Base-by-base conservation (phyloP, 2,797 vertebrate species). In the Squalus acanthias region DNA sequence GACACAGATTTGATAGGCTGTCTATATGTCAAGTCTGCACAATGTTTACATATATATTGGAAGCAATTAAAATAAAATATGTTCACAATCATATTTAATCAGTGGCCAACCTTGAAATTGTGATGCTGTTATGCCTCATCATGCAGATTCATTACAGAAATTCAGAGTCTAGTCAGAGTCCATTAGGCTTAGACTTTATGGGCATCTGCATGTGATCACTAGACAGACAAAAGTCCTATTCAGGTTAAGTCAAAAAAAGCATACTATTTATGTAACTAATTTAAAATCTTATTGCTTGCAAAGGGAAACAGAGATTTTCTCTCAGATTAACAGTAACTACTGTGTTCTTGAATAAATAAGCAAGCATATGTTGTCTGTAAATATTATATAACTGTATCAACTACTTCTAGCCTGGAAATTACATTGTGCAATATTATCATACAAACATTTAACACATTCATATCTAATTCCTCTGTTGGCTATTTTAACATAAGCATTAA, bases 51-150 rank as follows among this genome's bases (percentile, higher is more conserved):
- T 20, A 60, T 9, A 53, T 60, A 53, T n/a, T 24, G 26, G 70
- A 74, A 26, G 26, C 70, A 74, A 74, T 95, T 95, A 95, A 53
- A 95, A 65, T 92, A 92, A 92, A 92, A 74, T 74, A 74, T 95
- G 69, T 74, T 74, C 69, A 74, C 46, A 74, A 74, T 53, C 46
- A 95, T 76, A 57, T 57, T 95, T 95, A 95, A 50, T 67, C 46
- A 33, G 15, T 57, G 39, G 70, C 12, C 50, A 76, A 13, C 17
- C 50, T 72, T 74, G 13, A 95, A 74, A 76, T 74, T 95, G 94
- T 72, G 15, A 74, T 50, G 93, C 69, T 70, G 69, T 74, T 74
- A 24, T 50, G 70, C 69, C 69, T 69, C 46, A n/a, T 57, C 39
- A 10, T 53, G 53, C 26, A 95, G 94, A 17, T 95, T 95, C 26